phyloP scores from a whole-genome alignment of 2,888 invertebrate genomes.

The Ormia ochracea region DNA sequence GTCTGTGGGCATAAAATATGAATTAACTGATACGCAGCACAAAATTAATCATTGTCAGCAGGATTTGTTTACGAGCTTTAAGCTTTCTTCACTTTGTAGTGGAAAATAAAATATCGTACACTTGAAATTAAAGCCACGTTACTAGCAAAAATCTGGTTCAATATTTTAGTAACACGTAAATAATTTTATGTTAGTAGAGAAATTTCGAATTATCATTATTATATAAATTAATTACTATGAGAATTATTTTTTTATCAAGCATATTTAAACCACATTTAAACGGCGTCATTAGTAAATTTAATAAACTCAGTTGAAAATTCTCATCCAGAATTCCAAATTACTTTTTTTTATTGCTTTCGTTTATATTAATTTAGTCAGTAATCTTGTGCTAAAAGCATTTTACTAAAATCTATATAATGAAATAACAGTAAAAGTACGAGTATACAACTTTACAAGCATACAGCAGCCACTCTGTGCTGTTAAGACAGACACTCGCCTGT shows the following conservation, averaged over 20 bases:
- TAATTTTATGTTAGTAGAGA: no score
- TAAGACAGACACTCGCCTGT: background rate
- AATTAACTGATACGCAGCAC: background rate
- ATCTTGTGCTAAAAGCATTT: background rate
- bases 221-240: no score
- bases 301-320: background rate
- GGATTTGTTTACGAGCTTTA: background rate
- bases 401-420: slow-evolving; percentile 1
- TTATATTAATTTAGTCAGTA: background rate
- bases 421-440: slow-evolving; percentile 44
- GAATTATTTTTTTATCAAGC: background rate
- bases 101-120: no score
- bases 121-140: no score
- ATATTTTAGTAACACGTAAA: no score
- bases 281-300: background rate
- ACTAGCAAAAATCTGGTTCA: no score
- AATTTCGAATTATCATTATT: no score
- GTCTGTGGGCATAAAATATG: background rate
- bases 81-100: no score
- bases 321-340: background rate
- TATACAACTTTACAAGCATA: background rate
- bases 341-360: background rate
- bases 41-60: background rate
- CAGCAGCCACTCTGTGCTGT: background rate
- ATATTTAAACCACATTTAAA: background rate